A percentile compares a stretch with the other conserved stretches of the same genome.
Conservation (phyloP, 2,888 invertebrate species). For the Balanococcus diminutus region DNA sequence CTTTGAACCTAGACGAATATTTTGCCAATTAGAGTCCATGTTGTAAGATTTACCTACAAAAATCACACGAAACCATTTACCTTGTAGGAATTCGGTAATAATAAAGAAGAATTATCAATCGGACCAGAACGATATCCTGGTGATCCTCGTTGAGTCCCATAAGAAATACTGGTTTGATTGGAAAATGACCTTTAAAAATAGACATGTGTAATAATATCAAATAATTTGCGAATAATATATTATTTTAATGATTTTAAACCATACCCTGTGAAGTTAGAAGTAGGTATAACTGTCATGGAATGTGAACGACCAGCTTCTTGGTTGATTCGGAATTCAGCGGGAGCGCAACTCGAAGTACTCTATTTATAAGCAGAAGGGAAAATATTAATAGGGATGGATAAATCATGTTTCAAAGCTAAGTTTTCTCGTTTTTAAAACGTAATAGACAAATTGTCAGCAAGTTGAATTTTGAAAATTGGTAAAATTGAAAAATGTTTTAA, state of each 20-base stretch:
- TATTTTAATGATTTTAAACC: too few species aligned
- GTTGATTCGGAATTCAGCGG: neutral
- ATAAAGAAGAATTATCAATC: constrained; percentile 76
- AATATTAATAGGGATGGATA: constrained; percentile 37
- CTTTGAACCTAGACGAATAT: constrained; percentile 66
- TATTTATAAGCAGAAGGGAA: neutral
- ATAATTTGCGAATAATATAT: neutral
- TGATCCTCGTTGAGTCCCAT: constrained; percentile 57
- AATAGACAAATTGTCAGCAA: too few species aligned
- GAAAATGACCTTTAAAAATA: constrained; percentile 44
- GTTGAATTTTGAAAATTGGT: too few species aligned
- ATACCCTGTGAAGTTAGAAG: neutral
- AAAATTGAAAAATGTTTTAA: constrained; percentile 16
- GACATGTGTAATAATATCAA: neutral
- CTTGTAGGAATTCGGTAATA: constrained; percentile 68
- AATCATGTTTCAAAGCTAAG: too few species aligned
- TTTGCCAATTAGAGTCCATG: neutral
- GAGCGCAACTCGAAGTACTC: constrained; percentile 24
- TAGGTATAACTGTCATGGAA: constrained; percentile 52
- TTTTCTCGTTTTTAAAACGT: too few species aligned
- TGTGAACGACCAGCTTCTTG: constrained; percentile 19
- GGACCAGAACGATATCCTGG: constrained; percentile 67
- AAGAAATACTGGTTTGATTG: neutral
- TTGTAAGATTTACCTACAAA: neutral
- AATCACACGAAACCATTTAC: constrained; percentile 60